Conservation (phyloP, 2,113 vertebrate genomes). For the Aythya baeri region DNA sequence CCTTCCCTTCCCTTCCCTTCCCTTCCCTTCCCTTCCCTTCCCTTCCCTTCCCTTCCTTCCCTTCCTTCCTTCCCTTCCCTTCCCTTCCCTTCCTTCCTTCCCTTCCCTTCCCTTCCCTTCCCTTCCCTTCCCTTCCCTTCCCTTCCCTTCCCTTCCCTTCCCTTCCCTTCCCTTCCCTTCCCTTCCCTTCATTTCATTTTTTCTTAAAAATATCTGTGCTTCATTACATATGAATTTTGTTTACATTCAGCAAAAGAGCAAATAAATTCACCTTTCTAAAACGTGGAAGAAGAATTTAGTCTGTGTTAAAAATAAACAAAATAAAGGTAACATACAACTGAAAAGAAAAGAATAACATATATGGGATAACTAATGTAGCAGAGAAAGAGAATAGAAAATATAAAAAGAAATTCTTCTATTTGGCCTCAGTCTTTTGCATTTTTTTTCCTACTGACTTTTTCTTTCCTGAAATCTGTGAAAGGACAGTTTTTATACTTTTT, state of each 20-base stretch:
- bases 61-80: too few relatives aligned
- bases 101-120: too few relatives aligned
- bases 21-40: too few relatives aligned
- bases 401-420: not conserved
- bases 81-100: too few relatives aligned
- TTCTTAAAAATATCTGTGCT: not conserved
- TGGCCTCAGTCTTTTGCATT: not conserved
- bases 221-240: not conserved
- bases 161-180: too few relatives aligned
- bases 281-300: not conserved
- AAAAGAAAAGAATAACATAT: not conserved
- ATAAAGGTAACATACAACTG: not conserved
- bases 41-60: too few relatives aligned
- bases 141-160: too few relatives aligned
- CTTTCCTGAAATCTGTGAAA: not conserved
- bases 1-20: too few relatives aligned
- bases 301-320: not conserved
- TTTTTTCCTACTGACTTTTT: not conserved
- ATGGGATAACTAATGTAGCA: rapidly evolving
- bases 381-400: not conserved
- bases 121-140: too few relatives aligned
- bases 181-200: too few relatives aligned
- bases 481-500: not conserved
- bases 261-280: not conserved
- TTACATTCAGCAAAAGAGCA: not conserved